Evolutionary conservation across 2,888 invertebrate genomes (phyloP), one percentile per base, ranked within the genome.

Genomic region (Sussaba pulchella): DNA sequence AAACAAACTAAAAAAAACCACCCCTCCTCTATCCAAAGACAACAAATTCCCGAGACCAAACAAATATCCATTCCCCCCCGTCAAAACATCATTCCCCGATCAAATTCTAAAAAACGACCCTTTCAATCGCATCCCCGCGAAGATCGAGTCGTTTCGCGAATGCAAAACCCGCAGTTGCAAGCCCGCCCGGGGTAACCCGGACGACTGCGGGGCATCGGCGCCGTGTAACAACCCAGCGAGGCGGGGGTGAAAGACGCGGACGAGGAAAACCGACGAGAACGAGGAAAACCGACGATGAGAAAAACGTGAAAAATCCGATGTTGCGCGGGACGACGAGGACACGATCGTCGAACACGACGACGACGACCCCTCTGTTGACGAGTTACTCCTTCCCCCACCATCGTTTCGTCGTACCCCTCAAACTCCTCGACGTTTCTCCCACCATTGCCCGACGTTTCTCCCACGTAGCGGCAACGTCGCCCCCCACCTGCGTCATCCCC

Each of bases 321-420:
- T 61, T 64, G 64, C 76, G 52, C 82, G 80, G 81, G 80, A 73
- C 70, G 63, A 69, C 75, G 74, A 41, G 66, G 54, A 67, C 57
- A 54, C 52, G 52, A 54, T 54, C 52, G 26, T 17, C 57, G 31
- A 5, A 31, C 31, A 31, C n/a, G 31, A 31, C 2, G 6, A 31
- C 31, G 57, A 57, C 57, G 31, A 66, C 69, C 71, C 70, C 70
- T 72, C 73, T 64, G 41, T n/a, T n/a, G n/a, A 21, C 10, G 10
- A 36, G 47, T n/a, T n/a, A n/a, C n/a, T n/a, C 59, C 78, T 64
- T 50, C 83, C 79, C 52, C 76, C 66, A 54, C 47, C 43, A 21
- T 59, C 31, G 43, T 50, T 74, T 78, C 39, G 71, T 76, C 39
- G 67, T 78, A 70, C 72, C 66, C 67, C 81, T 70, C 73, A 36